phyloP scores from a whole-genome alignment of 2,888 invertebrate species.

The Glaucopsyche alexis region DNA sequence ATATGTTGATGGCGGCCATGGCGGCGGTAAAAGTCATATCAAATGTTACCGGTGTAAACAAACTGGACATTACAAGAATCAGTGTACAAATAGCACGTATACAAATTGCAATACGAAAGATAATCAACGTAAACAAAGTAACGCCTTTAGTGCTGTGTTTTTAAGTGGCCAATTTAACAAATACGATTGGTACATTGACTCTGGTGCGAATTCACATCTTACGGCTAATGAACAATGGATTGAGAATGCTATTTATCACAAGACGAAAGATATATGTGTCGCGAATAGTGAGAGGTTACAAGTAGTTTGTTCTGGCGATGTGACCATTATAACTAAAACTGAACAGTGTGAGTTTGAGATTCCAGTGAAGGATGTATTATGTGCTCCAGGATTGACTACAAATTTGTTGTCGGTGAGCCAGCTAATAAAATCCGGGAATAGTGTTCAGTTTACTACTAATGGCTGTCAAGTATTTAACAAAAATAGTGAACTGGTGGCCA shows the following conservation, averaged over 20 bases:
- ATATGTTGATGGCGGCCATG: background rate
- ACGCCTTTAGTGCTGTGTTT: constrained; percentile 27
- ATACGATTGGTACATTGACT: constrained; percentile 38
- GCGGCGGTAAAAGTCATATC: constrained; percentile 15
- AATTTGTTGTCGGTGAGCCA: constrained; percentile 38
- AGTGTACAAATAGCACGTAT: too few relatives aligned
- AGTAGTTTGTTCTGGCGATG: constrained; percentile 37
- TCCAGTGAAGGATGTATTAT: constrained; percentile 35
- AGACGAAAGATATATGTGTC: constrained; percentile 40
- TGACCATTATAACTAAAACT: constrained; percentile 29
- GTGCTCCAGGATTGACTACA: constrained; percentile 37
- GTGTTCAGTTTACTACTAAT: too few relatives aligned
- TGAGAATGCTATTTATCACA: constrained; percentile 34
- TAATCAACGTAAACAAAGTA: constrained; percentile 3
- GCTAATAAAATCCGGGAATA: constrained; percentile 39
- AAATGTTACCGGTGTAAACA: constrained; percentile 33
- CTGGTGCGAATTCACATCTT: constrained; percentile 40
- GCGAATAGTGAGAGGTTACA: constrained; percentile 40
- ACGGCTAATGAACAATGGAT: constrained; percentile 38
- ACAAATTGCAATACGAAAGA: background rate
- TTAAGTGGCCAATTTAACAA: constrained; percentile 10
- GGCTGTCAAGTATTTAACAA: too few relatives aligned
- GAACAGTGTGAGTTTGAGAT: constrained; percentile 31
- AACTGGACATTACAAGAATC: constrained; percentile 30
- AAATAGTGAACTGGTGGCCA: too few relatives aligned